These are phyloP conservation scores for Cololabis saira DNA, from an alignment of 2,113 vertebrate species.

Conservation along the genomic window DNA sequence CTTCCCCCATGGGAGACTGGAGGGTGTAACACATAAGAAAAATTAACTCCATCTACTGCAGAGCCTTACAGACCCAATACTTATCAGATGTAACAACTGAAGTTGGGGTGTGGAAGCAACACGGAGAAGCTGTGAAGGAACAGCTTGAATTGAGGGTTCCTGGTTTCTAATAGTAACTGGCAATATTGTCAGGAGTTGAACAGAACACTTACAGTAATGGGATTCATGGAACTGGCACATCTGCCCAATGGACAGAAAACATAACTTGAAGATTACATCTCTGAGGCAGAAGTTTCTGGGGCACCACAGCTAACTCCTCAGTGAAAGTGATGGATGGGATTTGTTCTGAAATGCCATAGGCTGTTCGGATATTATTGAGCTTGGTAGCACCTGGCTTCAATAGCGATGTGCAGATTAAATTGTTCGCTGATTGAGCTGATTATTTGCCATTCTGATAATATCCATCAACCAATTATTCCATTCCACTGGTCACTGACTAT, in stretches of 20 bases:
- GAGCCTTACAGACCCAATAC: slow-evolving; percentile 10
- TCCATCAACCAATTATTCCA: neutral
- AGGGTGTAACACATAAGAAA: too few species aligned
- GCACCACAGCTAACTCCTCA: slow-evolving; percentile 29
- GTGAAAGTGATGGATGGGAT: slow-evolving; percentile 23
- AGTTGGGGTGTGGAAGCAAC: slow-evolving; percentile 17
- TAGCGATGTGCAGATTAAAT: neutral
- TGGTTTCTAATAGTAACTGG: slow-evolving; percentile 22
- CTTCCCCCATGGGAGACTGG: too few species aligned
- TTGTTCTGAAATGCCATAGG: slow-evolving; percentile 31
- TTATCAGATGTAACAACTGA: slow-evolving; percentile 23
- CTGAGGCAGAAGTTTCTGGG: slow-evolving; percentile 53
- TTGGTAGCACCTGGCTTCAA: slow-evolving; percentile 7
- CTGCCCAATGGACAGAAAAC: slow-evolving; percentile 23
- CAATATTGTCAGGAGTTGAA: slow-evolving; percentile 24
- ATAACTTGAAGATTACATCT: slow-evolving; percentile 37
- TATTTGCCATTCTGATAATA: neutral
- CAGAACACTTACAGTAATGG: slow-evolving; percentile 10
- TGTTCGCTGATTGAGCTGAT: neutral
- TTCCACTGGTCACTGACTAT: neutral
- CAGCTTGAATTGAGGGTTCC: slow-evolving; percentile 11
- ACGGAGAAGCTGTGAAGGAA: slow-evolving; percentile 15
- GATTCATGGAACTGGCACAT: slow-evolving; percentile 17
- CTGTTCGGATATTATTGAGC: slow-evolving; percentile 13
- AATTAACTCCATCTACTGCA: slow-evolving; percentile 1